Evolutionary conservation across 2,113 vertebrate genomes (phyloP), one percentile per base, ranked within the genome.

Genomic region (Helogale parvula): DNA sequence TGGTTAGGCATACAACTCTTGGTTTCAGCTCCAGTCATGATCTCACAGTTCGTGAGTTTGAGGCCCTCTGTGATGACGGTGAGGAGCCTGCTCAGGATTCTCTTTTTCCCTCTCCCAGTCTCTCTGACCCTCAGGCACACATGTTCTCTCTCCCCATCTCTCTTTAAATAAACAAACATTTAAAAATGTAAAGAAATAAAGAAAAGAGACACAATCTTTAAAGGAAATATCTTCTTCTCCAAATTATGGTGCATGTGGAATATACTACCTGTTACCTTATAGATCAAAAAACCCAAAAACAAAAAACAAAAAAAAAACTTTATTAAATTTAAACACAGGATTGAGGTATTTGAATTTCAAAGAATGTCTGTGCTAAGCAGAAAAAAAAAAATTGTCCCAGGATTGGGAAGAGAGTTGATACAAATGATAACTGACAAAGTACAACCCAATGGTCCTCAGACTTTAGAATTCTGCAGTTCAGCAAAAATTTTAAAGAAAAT

Each of bases 331-430:
- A 95, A 97, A 65, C 16, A 87, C 12, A 68, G 52, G 7, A 19
- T 50, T 19, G 79, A 88, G 31, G 25, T 35, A 81, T 92, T 93
- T 97, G 94, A 96, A 95, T 98, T 96, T 90, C 96, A 98, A 92
- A 96, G 90, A 63, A 41, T 79, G 38, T 85, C 65, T 90, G 83
- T 93, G 60, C 45, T 71, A 95, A 95, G 89, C 90, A 77, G 41
- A 29, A 94, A 74, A 86, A 38, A 38, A n/a, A 65, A 92, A 88
- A 35, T 63, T 65, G 50, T 54, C 80, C 80, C 57, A 52, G 79
- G 88, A 79, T 25, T 66, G 57, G 80, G 76, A 79, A 93, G 84
- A 88, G 50, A 77, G 76, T 72, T 92, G 90, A 96, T 89, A 71
- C 45, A 88, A 96, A 96, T 80, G 72, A 72, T 60, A 91, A 81